Percentiles rank a stretch among this genome's conserved stretches.
Conservation (phyloP, 2,797 vertebrate genomes). For the Lateolabrax maculatus region DNA sequence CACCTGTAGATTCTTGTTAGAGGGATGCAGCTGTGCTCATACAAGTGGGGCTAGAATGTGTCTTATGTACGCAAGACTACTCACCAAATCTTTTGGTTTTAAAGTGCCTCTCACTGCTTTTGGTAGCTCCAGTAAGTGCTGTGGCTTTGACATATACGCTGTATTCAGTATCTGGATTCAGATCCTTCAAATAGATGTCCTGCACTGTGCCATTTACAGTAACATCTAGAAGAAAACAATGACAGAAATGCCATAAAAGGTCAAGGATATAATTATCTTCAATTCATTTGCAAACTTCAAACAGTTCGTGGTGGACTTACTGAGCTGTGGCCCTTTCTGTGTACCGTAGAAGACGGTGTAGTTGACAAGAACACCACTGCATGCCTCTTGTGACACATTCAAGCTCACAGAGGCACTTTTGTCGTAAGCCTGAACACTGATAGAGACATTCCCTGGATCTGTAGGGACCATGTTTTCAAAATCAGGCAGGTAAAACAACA, state of each 20-base stretch:
- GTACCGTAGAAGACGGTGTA: slow-evolving; percentile 71
- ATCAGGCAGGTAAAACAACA: neutral
- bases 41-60: neutral
- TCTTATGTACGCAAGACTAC: slow-evolving; percentile 5
- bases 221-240: slow-evolving; percentile 66
- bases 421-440: slow-evolving; percentile 25
- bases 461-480: neutral
- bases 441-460: slow-evolving; percentile 64
- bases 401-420: slow-evolving; percentile 72
- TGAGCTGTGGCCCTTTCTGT: slow-evolving; percentile 12
- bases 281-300: neutral
- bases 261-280: neutral
- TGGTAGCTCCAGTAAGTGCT: slow-evolving; percentile 48
- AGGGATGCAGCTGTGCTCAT: neutral
- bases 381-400: slow-evolving; percentile 53
- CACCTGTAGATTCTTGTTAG: no score
- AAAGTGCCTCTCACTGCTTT: slow-evolving; percentile 60
- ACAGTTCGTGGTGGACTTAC: slow-evolving; percentile 48
- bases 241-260: neutral
- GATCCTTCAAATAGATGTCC: slow-evolving; percentile 48
- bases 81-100: slow-evolving; percentile 76
- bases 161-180: slow-evolving; percentile 74
- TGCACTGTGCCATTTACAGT: slow-evolving; percentile 48
- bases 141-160: slow-evolving; percentile 61
- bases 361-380: slow-evolving; percentile 64